Conservation (phyloP, 1,140 invertebrate species). For the Achatina immaculata region DNA sequence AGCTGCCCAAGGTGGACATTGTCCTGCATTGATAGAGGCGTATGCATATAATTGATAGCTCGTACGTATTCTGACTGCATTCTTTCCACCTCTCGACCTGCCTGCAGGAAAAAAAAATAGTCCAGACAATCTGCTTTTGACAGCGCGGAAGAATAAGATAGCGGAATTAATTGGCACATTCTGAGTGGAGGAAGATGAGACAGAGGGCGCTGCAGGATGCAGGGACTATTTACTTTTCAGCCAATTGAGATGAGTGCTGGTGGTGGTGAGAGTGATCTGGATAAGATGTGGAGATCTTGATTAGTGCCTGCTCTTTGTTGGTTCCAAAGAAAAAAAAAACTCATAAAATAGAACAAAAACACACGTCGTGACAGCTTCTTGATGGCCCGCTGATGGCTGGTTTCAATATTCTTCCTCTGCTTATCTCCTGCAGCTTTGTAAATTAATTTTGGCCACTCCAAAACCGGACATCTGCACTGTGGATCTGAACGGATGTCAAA, state of each 20-base stretch:
- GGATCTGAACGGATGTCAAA: neutral
- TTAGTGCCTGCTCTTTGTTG: too few species aligned
- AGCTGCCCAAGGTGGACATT: neutral
- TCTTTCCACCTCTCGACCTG: too few species aligned
- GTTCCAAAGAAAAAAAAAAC: neutral
- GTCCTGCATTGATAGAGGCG: neutral
- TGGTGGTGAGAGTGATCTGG: neutral
- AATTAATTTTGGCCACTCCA: neutral
- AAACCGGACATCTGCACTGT: neutral
- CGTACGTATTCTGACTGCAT: too few species aligned
- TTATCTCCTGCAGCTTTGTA: too few species aligned
- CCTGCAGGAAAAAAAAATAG: neutral
- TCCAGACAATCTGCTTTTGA: neutral
- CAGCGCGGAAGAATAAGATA: neutral
- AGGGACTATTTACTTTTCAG: neutral
- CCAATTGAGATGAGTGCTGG: neutral
- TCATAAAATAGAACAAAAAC: neutral
- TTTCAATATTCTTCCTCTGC: too few species aligned
- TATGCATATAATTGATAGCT: neutral
- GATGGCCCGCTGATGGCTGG: neutral
- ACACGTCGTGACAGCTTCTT: neutral
- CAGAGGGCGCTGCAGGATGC: neutral
- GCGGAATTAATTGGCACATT: neutral
- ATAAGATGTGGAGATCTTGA: too few species aligned
- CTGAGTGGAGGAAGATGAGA: neutral